These are phyloP conservation scores for Anhinga rufa DNA, from an alignment of 2,113 vertebrate species.

Conservation along the genomic window DNA sequence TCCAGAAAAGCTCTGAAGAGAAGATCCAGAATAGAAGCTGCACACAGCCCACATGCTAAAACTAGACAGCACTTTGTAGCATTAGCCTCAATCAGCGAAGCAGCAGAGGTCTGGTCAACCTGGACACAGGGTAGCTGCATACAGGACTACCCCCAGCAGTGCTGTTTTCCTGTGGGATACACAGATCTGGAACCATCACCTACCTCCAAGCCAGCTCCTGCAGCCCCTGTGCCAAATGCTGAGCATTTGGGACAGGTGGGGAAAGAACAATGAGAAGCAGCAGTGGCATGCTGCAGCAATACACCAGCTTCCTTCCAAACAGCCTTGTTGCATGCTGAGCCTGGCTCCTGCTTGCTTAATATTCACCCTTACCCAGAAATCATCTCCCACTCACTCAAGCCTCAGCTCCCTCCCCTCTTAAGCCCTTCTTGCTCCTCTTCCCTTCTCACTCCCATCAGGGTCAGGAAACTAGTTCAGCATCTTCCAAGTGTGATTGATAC, in stretches of 20 bases:
- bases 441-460: not conserved
- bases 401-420: not conserved
- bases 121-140: not conserved
- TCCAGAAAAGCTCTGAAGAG: not conserved
- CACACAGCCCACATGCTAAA: not conserved
- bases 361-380: not conserved
- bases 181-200: not conserved
- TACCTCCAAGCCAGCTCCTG: not conserved
- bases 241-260: not conserved
- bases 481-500: conserved; percentile 14
- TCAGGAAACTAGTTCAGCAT: not conserved
- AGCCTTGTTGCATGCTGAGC: accelerated
- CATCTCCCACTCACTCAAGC: not conserved
- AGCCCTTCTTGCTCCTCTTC: not conserved
- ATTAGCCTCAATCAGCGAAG: not conserved
- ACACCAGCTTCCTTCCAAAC: not conserved
- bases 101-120: not conserved
- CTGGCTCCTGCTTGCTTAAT: not conserved
- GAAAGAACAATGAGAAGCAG: not conserved
- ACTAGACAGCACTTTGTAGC: not conserved
- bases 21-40: not conserved
- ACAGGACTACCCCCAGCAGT: not conserved
- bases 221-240: not conserved
- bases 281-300: not conserved
- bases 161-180: not conserved